A percentile compares a stretch with the other conserved stretches of the same genome.
Evolutionary conservation across 2,113 vertebrate genomes (phyloP).

Genomic region (Columbina picui): DNA sequence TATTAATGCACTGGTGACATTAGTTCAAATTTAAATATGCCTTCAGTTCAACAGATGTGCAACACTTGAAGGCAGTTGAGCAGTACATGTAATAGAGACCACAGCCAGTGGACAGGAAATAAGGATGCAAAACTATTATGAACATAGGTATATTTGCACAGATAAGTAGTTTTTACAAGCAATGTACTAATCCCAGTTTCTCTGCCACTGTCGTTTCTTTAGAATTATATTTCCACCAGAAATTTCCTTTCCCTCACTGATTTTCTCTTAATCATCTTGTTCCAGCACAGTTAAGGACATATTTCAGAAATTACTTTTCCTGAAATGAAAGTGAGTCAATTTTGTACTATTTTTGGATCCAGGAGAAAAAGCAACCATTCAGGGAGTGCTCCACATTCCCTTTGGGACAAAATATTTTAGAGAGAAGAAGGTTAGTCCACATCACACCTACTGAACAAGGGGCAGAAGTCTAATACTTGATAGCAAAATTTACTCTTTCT

Average conservation of each 20-base stretch:
- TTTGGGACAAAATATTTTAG: background rate
- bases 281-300: background rate
- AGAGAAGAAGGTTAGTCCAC: background rate
- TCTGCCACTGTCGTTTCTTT: background rate
- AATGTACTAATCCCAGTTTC: background rate
- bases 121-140: background rate
- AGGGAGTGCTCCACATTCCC: background rate
- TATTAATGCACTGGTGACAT: background rate
- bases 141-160: background rate
- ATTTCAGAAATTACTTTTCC: background rate
- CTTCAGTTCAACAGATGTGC: background rate
- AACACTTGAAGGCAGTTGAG: background rate
- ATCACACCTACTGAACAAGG: background rate
- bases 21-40: background rate
- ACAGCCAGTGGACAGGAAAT: background rate
- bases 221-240: background rate
- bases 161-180: background rate
- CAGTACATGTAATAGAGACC: background rate
- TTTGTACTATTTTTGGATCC: background rate
- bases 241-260: background rate
- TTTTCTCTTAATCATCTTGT: background rate
- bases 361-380: background rate
- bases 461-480: background rate
- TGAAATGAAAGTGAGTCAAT: background rate
- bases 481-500: background rate